Evolutionary conservation across 92 coral and sea anemone species (phyloP), one percentile per base, ranked within the genome.

Genomic region (Metridium senile): DNA sequence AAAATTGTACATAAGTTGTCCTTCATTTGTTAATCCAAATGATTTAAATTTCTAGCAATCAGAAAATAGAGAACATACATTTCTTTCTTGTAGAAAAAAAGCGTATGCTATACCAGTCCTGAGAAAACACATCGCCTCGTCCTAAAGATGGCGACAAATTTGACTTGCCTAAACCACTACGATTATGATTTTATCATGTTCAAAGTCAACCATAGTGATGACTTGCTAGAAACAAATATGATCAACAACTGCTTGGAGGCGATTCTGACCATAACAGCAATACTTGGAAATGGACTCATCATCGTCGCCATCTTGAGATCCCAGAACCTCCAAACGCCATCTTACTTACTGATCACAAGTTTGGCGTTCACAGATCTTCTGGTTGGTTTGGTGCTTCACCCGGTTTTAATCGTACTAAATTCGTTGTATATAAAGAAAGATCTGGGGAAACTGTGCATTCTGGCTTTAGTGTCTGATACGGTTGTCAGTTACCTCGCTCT

Each of bases 301-400:
- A 67, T 81, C 33, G 26, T 63, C 49, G 58, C 85, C 35, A 49
- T 81, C 74, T 61, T 72, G 77, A 72, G 67, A 64, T 21, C 74
- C n/a, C 78, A 59, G 1, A 47, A 68, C 49, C 87, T 83, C 34
- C 82, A 70, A 39, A 83, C 73, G 0, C 82, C 87, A 8, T 83
- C 78, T 69, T 31, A 83, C 72, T 33, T 83, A 7, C 78, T 83
- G 31, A 79, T 83, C 10, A 70, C 73, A 61, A 83, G 80, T 75
- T 67, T 82, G 69, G 69, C 69, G 4, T 63, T 63, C 46, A 75
- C 86, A 28, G 86, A 82, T 66, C 35, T 83, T 34, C 58, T 80
- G 21, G 78, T 83, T 19, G 87, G 87, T 9, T 25, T 83, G 35
- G 52, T 76, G 7, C 66, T 30, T 28, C 82, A 83, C 31, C 87